These are phyloP conservation scores for Dermolepida albohirtum DNA, from an alignment of 2,888 invertebrate species.

Conservation along the genomic window DNA sequence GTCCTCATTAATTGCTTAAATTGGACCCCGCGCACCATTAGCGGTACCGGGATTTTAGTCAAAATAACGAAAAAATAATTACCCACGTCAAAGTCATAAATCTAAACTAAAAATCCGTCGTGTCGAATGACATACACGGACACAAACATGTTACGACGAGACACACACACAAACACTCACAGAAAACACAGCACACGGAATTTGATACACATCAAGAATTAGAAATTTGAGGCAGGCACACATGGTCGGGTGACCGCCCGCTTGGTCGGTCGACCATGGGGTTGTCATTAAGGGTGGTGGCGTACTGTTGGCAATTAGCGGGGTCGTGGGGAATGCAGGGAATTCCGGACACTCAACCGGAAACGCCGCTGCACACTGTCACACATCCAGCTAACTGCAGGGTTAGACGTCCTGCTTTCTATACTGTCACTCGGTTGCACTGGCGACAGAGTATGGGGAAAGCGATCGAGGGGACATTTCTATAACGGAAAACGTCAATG, in stretches of 20 bases:
- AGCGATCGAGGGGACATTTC: conserved; percentile 6
- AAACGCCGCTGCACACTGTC: conserved; percentile 60
- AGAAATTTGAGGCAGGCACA: conserved; percentile 54
- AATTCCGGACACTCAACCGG: conserved; percentile 55
- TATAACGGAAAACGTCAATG: not conserved
- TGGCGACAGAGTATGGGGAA: conserved; percentile 9
- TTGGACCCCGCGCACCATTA: conserved; percentile 33
- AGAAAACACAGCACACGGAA: conserved; percentile 46
- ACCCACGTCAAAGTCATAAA: conserved; percentile 50
- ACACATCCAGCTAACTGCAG: conserved; percentile 51
- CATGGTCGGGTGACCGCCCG: conserved; percentile 43
- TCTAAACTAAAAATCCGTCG: conserved; percentile 46
- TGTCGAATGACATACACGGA: conserved; percentile 39
- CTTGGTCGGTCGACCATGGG: conserved; percentile 42
- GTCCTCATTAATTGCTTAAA: conserved; percentile 35
- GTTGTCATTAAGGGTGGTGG: conserved; percentile 52
- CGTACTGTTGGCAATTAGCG: conserved; percentile 65
- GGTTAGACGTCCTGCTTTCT: conserved; percentile 15
- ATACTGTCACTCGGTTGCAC: conserved; percentile 8
- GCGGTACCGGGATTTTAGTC: conserved; percentile 29
- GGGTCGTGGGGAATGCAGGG: conserved; percentile 63
- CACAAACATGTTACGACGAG: not conserved
- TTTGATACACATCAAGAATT: conserved; percentile 54
- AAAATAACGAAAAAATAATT: conserved; percentile 51
- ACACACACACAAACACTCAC: conserved; percentile 34